These are phyloP conservation scores for Phyllotis vaccarum DNA, from an alignment of 2,797 vertebrate species.

Conservation along the genomic window DNA sequence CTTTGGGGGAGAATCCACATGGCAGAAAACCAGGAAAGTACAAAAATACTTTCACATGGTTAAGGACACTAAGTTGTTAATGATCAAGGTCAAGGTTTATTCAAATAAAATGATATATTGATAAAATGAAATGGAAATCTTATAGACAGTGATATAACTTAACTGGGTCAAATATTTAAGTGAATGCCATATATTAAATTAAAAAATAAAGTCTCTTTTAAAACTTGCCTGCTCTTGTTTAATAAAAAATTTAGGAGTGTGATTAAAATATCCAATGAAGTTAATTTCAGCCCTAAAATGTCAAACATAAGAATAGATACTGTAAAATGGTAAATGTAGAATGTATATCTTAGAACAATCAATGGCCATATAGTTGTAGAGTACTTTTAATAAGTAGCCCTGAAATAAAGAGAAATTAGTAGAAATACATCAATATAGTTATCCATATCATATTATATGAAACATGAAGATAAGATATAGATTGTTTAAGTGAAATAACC, in stretches of 20 bases:
- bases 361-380: background rate
- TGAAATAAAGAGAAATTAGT: background rate
- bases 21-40: background rate
- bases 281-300: background rate
- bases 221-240: background rate
- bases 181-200: background rate
- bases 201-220: background rate
- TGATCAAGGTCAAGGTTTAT: background rate
- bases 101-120: background rate
- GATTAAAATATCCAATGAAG: background rate
- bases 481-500: background rate
- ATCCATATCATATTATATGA: background rate
- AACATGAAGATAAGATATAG: background rate
- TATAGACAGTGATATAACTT: background rate
- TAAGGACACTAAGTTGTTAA: background rate
- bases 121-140: background rate
- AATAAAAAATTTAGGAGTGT: background rate
- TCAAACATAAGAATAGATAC: background rate
- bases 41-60: background rate
- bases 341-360: background rate
- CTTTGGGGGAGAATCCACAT: background rate
- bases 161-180: background rate
- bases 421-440: background rate
- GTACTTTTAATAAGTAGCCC: background rate
- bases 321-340: background rate